Evolutionary conservation across 2,113 vertebrate species (phyloP).

Genomic region (Salvelinus alpinus): DNA sequence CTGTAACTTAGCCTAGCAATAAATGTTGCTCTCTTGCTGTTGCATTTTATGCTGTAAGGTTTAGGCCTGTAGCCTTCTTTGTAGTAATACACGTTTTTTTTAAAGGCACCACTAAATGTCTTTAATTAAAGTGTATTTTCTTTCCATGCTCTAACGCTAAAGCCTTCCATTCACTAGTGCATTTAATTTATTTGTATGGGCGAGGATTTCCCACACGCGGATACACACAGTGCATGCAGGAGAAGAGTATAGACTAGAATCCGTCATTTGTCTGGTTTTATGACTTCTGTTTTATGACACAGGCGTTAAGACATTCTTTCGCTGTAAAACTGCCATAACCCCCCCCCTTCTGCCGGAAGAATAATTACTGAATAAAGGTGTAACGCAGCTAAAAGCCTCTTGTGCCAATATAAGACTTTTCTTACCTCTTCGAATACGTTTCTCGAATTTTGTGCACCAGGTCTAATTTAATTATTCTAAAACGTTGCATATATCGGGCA

Average conservation of each 20-base stretch:
- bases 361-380: too few relatives aligned
- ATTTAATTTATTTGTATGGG: background rate
- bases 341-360: too few relatives aligned
- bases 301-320: slow-evolving; percentile 39
- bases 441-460: too few relatives aligned
- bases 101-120: background rate
- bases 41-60: background rate
- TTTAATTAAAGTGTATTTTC: background rate
- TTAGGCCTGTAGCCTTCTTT: background rate
- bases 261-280: slow-evolving; percentile 50
- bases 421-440: too few relatives aligned
- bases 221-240: background rate
- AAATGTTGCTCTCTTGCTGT: background rate
- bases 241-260: slow-evolving; percentile 25
- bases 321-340: slow-evolving; percentile 22
- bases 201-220: background rate
- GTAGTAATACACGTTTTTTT: background rate
- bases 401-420: too few relatives aligned
- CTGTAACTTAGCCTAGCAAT: background rate
- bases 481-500: too few relatives aligned
- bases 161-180: background rate
- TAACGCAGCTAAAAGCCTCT: too few relatives aligned
- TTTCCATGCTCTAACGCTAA: background rate
- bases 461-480: too few relatives aligned
- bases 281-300: slow-evolving; percentile 36